Evolutionary conservation across 2,888 invertebrate genomes (phyloP), one percentile per base, ranked within the genome.

Genomic region (Caenorhabditis sp.): DNA sequence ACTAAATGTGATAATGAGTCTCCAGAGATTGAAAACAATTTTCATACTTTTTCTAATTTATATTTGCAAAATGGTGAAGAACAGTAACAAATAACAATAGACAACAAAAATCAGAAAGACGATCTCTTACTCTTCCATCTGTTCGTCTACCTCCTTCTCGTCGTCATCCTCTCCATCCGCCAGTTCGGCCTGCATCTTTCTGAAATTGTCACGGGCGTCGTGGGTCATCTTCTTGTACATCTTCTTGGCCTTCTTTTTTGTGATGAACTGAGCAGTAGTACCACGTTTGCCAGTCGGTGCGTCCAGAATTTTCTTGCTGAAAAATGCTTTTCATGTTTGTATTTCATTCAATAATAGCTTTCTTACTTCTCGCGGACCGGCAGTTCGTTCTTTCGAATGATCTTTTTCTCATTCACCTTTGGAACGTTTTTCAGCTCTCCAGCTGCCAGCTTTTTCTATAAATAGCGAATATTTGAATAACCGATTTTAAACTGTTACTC

Each of bases 161-260:
- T 41, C 66, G 7, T 30, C 58, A 17, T 32, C 66, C 5, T 15
- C 56, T 11, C 22, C 27, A 24, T 17, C 68, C 17, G 59, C 65
- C 59, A 52, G 15, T 24, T 74, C 74, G 13, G 35, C 65, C 30
- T 74, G 61, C 22, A 75, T 41, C 35, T 75, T 75, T 37, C 56
- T 22, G 52, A 48, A 75, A 7, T 52, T 56, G 9, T 75, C 75
- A n/a, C 75, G 22, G 0, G 75, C 75, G 37, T 75, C 75, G 26
- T 75, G 75, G n/a, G 75, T 75, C 75, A 75, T 75, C 50, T 50
- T 68, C 15, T 76, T 76, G 59, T 70, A 70, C 70, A 76, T 62
- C 37, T 76, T 76, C 59, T 70, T 70, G 5, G 68, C 76, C 58
- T 76, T 76, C 53, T 76, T 76, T 27, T 70, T 76, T 27, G 76